Evolutionary conservation across 2,797 vertebrate genomes (phyloP).

Genomic region (Meriones psammophilus): DNA sequence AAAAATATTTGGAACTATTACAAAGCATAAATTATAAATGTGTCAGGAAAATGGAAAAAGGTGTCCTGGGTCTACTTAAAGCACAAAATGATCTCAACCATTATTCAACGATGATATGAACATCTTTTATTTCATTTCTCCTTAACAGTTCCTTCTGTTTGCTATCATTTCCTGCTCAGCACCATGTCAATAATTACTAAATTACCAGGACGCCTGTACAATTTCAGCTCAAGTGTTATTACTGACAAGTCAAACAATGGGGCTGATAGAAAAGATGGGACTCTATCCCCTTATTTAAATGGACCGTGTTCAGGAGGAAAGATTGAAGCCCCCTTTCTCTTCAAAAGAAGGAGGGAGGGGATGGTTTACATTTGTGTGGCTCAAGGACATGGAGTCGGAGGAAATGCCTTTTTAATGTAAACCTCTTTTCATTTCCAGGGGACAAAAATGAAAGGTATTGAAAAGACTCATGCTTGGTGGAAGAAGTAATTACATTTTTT

Average conservation of each 20-base stretch:
- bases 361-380: slow-evolving; percentile 89
- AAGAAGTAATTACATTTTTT: slow-evolving; percentile 90
- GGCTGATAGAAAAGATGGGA: slow-evolving; percentile 91
- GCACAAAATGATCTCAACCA: slow-evolving; percentile 89
- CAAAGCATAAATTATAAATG: slow-evolving; percentile 93
- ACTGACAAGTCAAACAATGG: slow-evolving; percentile 95
- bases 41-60: slow-evolving; percentile 90
- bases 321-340: slow-evolving; percentile 88
- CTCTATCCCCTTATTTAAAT: slow-evolving; percentile 96
- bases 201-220: slow-evolving; percentile 94
- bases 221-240: slow-evolving; percentile 93
- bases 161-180: slow-evolving; percentile 93
- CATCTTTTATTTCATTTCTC: slow-evolving; percentile 91
- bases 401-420: slow-evolving; percentile 90
- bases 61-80: slow-evolving; percentile 88
- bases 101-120: slow-evolving; percentile 90
- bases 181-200: slow-evolving; percentile 96
- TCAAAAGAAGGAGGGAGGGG: slow-evolving; percentile 89
- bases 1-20: slow-evolving; percentile 93
- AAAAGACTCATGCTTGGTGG: slow-evolving; percentile 88
- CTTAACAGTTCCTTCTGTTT: slow-evolving; percentile 92
- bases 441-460: slow-evolving; percentile 90
- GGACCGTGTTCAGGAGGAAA: slow-evolving; percentile 88
- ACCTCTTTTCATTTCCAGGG: slow-evolving; percentile 90
- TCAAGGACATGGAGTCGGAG: slow-evolving; percentile 90